phyloP scores from a whole-genome alignment of 2,888 invertebrate species.

The Ornithoptera priamus region DNA sequence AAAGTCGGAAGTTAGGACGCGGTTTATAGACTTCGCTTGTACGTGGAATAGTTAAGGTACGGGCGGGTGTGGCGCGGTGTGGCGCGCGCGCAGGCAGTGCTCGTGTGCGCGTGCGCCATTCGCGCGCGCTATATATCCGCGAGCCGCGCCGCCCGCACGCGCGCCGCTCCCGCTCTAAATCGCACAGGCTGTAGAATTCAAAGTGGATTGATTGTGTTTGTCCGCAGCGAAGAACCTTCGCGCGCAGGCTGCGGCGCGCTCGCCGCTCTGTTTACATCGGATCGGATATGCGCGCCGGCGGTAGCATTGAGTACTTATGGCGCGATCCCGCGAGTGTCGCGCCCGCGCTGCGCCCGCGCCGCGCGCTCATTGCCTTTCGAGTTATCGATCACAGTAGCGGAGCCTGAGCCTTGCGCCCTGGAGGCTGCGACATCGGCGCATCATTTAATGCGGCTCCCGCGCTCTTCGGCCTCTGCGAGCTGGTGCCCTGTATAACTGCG shows the following conservation, averaged over 20 bases:
- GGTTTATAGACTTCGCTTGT: neutral
- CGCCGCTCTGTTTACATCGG: slow-evolving; percentile 24
- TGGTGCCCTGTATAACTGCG: too few relatives aligned
- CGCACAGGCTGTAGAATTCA: neutral
- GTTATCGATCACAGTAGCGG: too few relatives aligned
- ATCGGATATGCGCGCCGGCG: slow-evolving; percentile 22
- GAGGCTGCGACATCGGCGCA: too few relatives aligned
- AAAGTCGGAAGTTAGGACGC: neutral
- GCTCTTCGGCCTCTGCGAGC: too few relatives aligned
- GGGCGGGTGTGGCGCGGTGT: neutral
- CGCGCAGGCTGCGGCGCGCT: too few relatives aligned
- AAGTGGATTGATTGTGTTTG: slow-evolving; percentile 6
- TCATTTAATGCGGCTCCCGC: too few relatives aligned
- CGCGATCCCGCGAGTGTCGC: slow-evolving; percentile 19
- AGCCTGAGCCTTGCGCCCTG: too few relatives aligned
- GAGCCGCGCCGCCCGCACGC: neutral
- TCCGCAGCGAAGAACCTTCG: slow-evolving; percentile 9
- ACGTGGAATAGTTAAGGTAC: too few relatives aligned
- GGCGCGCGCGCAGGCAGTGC: slow-evolving; percentile 32
- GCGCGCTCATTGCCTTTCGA: neutral
- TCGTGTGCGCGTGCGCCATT: slow-evolving; percentile 8
- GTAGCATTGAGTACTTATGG: slow-evolving; percentile 27
- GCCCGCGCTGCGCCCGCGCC: slow-evolving; percentile 7
- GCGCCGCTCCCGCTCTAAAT: neutral
- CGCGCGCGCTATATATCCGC: slow-evolving; percentile 36